Base-by-base conservation (phyloP, 2,888 invertebrate species). In the Cryptocephalus primarius region DNA sequence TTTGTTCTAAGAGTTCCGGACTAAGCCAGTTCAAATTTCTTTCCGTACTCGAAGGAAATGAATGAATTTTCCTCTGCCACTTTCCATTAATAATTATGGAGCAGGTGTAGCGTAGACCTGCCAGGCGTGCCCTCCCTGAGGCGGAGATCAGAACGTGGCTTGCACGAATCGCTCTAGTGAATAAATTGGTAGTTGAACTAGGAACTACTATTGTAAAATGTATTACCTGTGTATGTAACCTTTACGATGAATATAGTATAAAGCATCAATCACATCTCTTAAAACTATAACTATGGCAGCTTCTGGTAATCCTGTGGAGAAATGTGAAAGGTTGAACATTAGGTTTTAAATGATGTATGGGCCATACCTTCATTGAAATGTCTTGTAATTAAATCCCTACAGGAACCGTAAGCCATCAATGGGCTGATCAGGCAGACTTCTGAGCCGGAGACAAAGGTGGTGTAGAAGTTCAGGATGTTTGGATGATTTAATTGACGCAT, bases 1-100 rank as follows among this genome's bases (percentile, higher is more conserved):
- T 69, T 57, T 94, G 94, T 69, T 88, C 86, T 38, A 95, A 71
- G 9, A 94, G 72, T 68, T 95, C 94, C 0, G 94, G 94, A 60
- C 93, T 92, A 10, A 92, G 75, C 91, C 93, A 95, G 70, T 89
- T 88, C 6, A 94, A 72, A 61, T 85, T 85, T 50, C 78, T 75
- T 31, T 76, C 72, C 47, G 84, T 81, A 2, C 80, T 77, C 0
- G 79, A 75, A 1, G 90, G 88, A 65, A 90, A 83, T 39, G 82
- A 81, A 69, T 88, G 86, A 32, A 92, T 75, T 14, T 75, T 77
- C 51, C 73, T 74, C 57, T 80, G 79, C 62, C 85, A 76, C 56
- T 77, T 77, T 1, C 90, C 91, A 59, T 84, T 80, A 51, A 78
- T 73, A 54, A 88, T 73, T 57, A 88, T 77, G 47, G 80, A 79